Percentiles rank a stretch among this genome's conserved stretches.
phyloP scores from a whole-genome alignment of 2,113 vertebrate genomes.

The Meleagris gallopavo region DNA sequence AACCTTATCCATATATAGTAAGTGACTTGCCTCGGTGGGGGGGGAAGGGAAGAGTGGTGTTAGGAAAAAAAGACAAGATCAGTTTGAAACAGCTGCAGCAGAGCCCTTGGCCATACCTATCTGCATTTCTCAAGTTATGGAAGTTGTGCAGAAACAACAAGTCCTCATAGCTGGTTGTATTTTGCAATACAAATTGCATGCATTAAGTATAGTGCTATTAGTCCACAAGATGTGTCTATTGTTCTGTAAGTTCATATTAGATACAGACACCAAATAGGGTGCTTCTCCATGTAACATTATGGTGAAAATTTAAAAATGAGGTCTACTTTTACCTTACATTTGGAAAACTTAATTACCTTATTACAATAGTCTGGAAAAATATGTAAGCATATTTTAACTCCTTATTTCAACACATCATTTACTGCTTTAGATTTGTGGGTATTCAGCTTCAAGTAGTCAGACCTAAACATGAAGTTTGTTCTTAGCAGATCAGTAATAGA shows the following conservation, averaged over 20 bases:
- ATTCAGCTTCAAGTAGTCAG: not conserved
- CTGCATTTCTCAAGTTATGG: not conserved
- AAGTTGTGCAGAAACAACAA: not conserved
- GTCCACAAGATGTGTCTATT: not conserved
- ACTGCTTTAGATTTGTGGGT: not conserved
- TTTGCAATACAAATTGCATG: not conserved
- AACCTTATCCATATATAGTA: not conserved
- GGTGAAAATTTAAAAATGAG: not conserved
- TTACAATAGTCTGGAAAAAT: not conserved
- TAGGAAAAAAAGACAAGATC: not conserved
- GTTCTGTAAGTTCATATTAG: not conserved
- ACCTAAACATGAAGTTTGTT: not conserved
- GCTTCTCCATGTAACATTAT: not conserved
- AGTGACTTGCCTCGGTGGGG: accelerated
- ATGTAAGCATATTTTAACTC: not conserved
- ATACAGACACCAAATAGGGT: not conserved
- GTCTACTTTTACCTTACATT: not conserved
- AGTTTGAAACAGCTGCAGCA: not conserved
- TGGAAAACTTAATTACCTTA: not conserved
- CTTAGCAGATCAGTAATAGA: not conserved
- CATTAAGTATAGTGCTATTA: not conserved
- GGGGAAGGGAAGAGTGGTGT: accelerated
- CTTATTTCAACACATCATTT: not conserved
- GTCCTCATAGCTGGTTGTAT: not conserved
- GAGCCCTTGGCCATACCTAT: not conserved